Evolutionary conservation across 2,888 invertebrate species (phyloP).

Genomic region (Heliconius ismenius): DNA sequence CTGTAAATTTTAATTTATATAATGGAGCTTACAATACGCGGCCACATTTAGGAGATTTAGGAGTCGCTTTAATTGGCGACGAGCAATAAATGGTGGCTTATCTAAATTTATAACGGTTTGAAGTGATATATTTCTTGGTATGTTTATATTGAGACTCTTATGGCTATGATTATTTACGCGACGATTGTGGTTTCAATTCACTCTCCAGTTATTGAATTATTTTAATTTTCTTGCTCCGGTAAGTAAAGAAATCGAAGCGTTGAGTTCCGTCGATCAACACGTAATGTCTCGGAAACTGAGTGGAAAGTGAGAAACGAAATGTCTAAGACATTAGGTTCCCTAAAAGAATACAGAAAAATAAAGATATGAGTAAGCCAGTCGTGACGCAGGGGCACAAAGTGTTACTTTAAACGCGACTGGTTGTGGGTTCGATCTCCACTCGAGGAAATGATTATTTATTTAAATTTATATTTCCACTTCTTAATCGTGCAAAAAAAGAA

Average conservation of each 20-base stretch:
- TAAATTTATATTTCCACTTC: too few species aligned
- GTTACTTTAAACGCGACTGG: too few species aligned
- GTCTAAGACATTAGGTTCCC: too few species aligned
- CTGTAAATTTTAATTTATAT: constrained; percentile 24
- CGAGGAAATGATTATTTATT: too few species aligned
- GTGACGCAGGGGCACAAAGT: too few species aligned
- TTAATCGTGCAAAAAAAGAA: not conserved
- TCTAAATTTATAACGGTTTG: constrained; percentile 20
- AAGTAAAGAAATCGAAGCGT: not conserved
- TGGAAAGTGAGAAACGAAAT: too few species aligned
- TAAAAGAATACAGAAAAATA: too few species aligned
- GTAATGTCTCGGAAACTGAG: not conserved
- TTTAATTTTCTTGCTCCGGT: not conserved
- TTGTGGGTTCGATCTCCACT: too few species aligned
- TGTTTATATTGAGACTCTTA: not conserved
- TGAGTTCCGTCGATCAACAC: not conserved
- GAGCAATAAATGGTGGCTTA: constrained; percentile 9
- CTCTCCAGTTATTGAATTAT: too few species aligned
- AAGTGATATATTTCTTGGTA: not conserved
- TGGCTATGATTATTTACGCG: not conserved
- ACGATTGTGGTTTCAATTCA: not conserved
- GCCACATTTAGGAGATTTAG: constrained; percentile 33
- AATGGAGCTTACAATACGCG: constrained; percentile 9
- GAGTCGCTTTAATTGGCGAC: constrained; percentile 25
- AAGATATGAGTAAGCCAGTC: too few species aligned